Evolutionary conservation across 2,113 vertebrate species (phyloP).

Genomic region (Mormyrus lacerda): DNA sequence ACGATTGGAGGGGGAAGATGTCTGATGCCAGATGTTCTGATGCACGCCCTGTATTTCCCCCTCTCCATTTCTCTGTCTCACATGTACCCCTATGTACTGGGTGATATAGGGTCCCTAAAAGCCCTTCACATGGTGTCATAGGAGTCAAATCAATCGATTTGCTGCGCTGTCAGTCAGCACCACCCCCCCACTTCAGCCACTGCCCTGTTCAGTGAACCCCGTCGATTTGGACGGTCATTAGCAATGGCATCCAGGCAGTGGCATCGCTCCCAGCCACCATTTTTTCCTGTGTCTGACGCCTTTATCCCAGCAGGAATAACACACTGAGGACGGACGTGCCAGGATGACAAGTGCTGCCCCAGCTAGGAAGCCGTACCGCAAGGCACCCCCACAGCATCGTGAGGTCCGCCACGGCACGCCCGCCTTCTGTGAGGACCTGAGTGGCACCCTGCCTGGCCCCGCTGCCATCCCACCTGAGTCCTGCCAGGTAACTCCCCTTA

Average conservation of each 20-base stretch:
- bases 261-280: constrained; percentile 13
- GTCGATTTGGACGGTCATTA: constrained; percentile 39
- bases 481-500: constrained; percentile 64
- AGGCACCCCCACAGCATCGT: constrained; percentile 90
- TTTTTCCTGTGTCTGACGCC: constrained; percentile 18
- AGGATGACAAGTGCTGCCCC: constrained; percentile 78
- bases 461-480: constrained; percentile 47
- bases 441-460: constrained; percentile 53
- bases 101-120: constrained; percentile 11
- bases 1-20: not conserved
- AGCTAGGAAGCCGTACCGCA: constrained; percentile 88
- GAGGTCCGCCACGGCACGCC: constrained; percentile 72
- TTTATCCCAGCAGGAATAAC: constrained; percentile 37
- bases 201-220: constrained; percentile 35
- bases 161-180: not conserved
- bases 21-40: not conserved
- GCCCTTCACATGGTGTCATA: constrained; percentile 16
- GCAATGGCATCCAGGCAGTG: constrained; percentile 17
- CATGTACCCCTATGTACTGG: not conserved
- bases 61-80: not conserved
- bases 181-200: constrained; percentile 8
- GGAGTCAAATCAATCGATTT: constrained; percentile 29
- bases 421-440: constrained; percentile 59
- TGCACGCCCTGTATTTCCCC: not conserved
- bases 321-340: constrained; percentile 24